Base-by-base conservation (phyloP, 2,113 vertebrate genomes). In the Caranx ignobilis region DNA sequence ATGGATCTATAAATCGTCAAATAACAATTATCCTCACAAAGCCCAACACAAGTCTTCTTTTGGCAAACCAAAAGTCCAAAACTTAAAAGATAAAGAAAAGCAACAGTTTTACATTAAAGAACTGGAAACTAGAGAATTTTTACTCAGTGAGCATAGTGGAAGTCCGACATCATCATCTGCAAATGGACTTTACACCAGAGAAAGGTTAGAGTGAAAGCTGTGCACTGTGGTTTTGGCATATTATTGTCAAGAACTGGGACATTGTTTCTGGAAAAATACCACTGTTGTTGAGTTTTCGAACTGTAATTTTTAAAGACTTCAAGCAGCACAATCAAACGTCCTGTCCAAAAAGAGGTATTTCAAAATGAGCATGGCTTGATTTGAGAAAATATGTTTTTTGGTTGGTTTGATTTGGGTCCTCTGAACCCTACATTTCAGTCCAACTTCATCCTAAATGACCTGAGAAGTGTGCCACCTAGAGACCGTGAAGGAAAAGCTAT, bases 281-380 rank as follows among this genome's bases (percentile, higher is more conserved):
- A n/a, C 41, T 48, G 15, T 48, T 64, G 35, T n/a, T 18, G 15
- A 70, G 57, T 60, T 47, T 56, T 61, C 43, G 15, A 57, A 66
- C 57, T 67, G 48, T 18, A 11, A 45, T 77, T 73, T 86, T 45
- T 71, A 31, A 43, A 32, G n/a, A 34, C 9, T 82, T 82, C 6
- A 15, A 82, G 34, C 54, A 43, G 37, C n/a, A 63, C 50, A 61
- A 75, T 54, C 19, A 11, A 73, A 70, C 26, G 26, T 26, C 26
- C 26, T 26, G 26, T 26, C 26, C 26, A 26, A 26, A 26, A 26
- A 26, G 26, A 62, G n/a, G 50, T 60, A 59, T 71, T 41, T 50
- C 2, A 39, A 65, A 71, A 67, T 68, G 2, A 12, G 19, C 47
- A 43, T 13, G 11, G 11, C 4, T 71, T 45, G 19, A 64, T 48